These are phyloP conservation scores for Erinaceus europaeus DNA, from an alignment of 2,113 vertebrate species.

Conservation along the genomic window DNA sequence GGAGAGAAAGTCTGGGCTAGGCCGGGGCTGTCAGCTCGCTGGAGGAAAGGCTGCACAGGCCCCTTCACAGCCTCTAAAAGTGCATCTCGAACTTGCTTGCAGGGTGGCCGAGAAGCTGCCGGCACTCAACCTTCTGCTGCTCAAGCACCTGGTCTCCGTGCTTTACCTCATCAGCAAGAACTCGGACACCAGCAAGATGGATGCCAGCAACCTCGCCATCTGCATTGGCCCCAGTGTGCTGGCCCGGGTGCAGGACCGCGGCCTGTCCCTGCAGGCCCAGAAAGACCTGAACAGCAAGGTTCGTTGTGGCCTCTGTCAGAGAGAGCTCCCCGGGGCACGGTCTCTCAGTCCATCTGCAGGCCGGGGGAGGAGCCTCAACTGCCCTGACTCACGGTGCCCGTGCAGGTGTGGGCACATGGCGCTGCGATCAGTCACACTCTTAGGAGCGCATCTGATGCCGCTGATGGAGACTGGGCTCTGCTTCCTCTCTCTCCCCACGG, in stretches of 20 bases:
- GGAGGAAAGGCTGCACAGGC: background rate
- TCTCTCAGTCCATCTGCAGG: background rate
- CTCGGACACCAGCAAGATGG: conserved; percentile 89
- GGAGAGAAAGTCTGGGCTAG: conserved; percentile 52
- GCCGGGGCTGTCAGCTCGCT: background rate
- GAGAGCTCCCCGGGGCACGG: background rate
- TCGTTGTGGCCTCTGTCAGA: background rate
- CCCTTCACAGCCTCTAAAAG: background rate
- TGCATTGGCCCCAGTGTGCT: conserved; percentile 93
- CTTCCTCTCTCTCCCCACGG: too few relatives aligned
- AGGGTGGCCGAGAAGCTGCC: conserved; percentile 89
- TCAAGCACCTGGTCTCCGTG: conserved; percentile 84
- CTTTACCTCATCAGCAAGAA: conserved; percentile 85
- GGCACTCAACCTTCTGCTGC: conserved; percentile 83
- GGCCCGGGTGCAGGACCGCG: conserved; percentile 70
- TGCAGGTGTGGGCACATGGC: too few relatives aligned
- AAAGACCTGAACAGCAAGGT: conserved; percentile 86
- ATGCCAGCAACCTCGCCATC: conserved; percentile 90
- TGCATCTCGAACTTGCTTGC: background rate
- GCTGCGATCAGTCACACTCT: too few relatives aligned
- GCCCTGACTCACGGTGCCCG: background rate
- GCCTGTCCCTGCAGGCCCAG: conserved; percentile 80
- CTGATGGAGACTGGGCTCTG: too few relatives aligned
- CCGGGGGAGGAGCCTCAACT: background rate
- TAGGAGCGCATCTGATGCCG: too few relatives aligned